Base-by-base conservation (phyloP, 2,888 invertebrate species). In the Orgyia antiqua region DNA sequence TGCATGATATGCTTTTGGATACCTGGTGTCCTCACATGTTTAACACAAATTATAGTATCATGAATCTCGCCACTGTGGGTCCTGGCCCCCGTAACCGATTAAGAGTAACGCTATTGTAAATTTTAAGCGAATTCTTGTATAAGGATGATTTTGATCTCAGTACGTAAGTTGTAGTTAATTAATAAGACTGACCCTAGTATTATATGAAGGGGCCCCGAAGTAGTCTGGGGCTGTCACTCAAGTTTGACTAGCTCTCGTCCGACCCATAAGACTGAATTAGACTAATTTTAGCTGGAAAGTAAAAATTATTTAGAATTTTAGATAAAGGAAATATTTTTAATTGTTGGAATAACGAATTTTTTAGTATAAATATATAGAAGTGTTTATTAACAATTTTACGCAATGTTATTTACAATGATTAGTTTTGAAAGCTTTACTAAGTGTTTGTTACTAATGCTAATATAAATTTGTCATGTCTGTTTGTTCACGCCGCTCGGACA, bases 401-500 rank as follows among this genome's bases (percentile, higher is more conserved):
- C 58, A 51, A 58, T 46, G 49, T 52, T 62, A 49, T 69, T 72
- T 70, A 67, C 68, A 44, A 52, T 62, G 52, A 53, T 53, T 58
- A 56, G 64, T 78, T 77, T 76, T 61, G 65, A 62, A 58, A 56
- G 68, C 51, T 73, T 76, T 77, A 70, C 63, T 61, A 65, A 51
- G 42, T 62, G 54, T 69, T 73, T 73, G 67, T 57, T 54, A 49
- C 48, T 51, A 39, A 45, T 45, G 26, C 50, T 57, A 53, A 60
- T 58, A 56, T 58, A 67, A 67, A 69, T 65, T 65, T 57, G 47
- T 67, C 36, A 61, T 66, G 66, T 71, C 61, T 66, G 51, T 68
- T 63, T 69, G 67, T 78, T 72, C 70, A 70, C 57, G 84, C 84
- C 64, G 79, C 83, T 69, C 56, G 73, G 67, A 79, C 71, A 83